Evolutionary conservation across 2,113 vertebrate species (phyloP), one percentile per base, ranked within the genome.

Genomic region (Murina feae): DNA sequence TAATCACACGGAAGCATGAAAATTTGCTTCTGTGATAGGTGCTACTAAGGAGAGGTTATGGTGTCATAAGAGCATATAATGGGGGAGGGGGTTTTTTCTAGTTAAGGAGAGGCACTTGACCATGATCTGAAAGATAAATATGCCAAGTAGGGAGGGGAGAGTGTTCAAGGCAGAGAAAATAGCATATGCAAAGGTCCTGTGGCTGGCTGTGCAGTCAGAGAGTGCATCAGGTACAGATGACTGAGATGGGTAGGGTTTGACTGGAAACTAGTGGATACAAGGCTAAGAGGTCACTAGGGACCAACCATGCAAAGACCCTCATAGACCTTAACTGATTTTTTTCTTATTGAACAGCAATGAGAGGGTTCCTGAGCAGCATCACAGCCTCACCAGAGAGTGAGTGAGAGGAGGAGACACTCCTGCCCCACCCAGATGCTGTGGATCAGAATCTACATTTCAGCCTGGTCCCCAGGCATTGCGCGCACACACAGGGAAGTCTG

Each of bases 111-210:
- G 75, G 58, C 21, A 2, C 13, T 28, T 39, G 60, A 44, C 35
- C 58, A 9, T n/a, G 23, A n/a, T n/a, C 60, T 58, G 39, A 72
- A 87, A 72, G 58, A 28, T n/a, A 49, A 65, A 2, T 58, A 5
- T 69, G 25, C 42, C 49, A 47, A 53, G 16, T 44, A 84, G 2
- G 47, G 35, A 66, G 14, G 78, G n/a, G 14, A 72, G 28, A 1
- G 14, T 74, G 2, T 79, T 89, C 47, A 78, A 60, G 82, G 25
- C 51, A 86, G 39, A 58, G n/a, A 85, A 42, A 89, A 55, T 7
- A 21, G 9, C 85, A 68, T 32, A 9, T 28, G 37, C 39, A 20
- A 80, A 80, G 28, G 47, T 47, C 65, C 55, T 37, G 37, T 35
- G 68, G 49, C 53, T 35, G 68, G 49, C 53, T 51, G 4, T 66